Conservation (phyloP, 2,888 invertebrate species). For the Bellardia pandia region DNA sequence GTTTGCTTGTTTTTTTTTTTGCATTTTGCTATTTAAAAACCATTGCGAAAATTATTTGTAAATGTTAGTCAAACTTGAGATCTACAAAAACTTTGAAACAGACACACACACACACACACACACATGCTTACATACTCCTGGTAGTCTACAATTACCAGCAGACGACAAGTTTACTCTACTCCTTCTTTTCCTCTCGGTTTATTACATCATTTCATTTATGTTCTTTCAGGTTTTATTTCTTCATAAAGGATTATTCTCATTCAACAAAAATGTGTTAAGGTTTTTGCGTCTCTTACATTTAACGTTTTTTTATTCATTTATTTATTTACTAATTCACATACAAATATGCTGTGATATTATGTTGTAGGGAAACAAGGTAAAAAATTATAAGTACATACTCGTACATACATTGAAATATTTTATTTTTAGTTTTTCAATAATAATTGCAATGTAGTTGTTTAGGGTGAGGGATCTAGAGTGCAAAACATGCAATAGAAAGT, state of each 20-base stretch:
- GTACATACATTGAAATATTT: conserved; percentile 11
- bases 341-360: neutral
- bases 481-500: conserved; percentile 39
- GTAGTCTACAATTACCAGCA: conserved; percentile 36
- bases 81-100: conserved; percentile 42
- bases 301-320: neutral
- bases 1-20: conserved; percentile 24
- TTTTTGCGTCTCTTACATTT: conserved; percentile 50
- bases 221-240: conserved; percentile 50
- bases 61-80: conserved; percentile 68
- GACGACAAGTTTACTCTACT: conserved; percentile 31
- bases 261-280: conserved; percentile 53
- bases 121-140: neutral
- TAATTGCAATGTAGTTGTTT: conserved; percentile 40
- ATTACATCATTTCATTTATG: conserved; percentile 26
- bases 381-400: neutral
- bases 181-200: neutral
- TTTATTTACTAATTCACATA: neutral
- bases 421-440: conserved; percentile 3
- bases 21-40: conserved; percentile 59
- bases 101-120: neutral
- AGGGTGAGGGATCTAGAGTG: neutral
- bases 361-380: conserved; percentile 23
- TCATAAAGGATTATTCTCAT: conserved; percentile 44
- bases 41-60: conserved; percentile 68